Conservation (phyloP, 2,797 vertebrate species). For the Mycteria americana region DNA sequence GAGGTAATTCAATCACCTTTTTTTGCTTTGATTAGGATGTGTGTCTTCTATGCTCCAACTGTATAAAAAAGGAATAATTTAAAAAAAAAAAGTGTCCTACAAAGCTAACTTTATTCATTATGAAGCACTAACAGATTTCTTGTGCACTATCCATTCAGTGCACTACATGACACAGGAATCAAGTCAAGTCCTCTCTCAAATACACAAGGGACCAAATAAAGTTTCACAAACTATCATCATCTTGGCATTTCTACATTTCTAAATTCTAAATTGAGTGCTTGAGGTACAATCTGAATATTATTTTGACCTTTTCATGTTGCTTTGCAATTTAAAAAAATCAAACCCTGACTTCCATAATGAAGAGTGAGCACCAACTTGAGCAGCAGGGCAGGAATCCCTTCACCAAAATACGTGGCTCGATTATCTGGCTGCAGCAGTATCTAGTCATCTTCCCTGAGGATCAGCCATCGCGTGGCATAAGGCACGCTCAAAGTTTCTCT, state of each 20-base stretch:
- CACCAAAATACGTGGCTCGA: rapidly evolving
- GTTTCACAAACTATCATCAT: not conserved
- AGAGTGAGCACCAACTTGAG: not conserved
- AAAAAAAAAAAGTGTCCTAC: not conserved
- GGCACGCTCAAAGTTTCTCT: not conserved
- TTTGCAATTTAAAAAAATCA: not conserved
- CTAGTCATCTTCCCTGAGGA: no score
- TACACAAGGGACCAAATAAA: not conserved
- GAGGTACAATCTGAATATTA: not conserved
- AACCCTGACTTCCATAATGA: rapidly evolving
- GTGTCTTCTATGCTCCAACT: not conserved
- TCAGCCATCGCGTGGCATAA: rapidly evolving
- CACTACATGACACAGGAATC: not conserved
- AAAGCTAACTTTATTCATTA: not conserved
- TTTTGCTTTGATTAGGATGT: not conserved
- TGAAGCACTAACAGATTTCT: not conserved
- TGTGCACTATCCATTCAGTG: rapidly evolving
- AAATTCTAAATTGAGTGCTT: not conserved
- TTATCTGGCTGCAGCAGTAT: not conserved
- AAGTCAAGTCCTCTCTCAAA: not conserved
- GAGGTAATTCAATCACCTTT: not conserved
- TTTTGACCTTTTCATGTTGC: not conserved
- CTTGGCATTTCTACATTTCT: not conserved
- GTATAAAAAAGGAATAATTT: not conserved
- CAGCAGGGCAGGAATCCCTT: not conserved